phyloP scores from a whole-genome alignment of 2,113 vertebrate genomes.

The mouse (Mus musculus) region GRCm39 chr13:91005001-91005500 shows the following conservation, averaged over 20 bases:
- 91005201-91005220: background rate
- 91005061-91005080: background rate
- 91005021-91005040: background rate
- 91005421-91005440: background rate
- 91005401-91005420: background rate
- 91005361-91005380: background rate
- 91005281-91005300: background rate
- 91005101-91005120: background rate
- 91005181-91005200: background rate
- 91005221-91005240: background rate
- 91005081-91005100: background rate
- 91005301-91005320: background rate
- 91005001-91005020: background rate
- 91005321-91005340: background rate
- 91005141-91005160: background rate
- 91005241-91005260: background rate
- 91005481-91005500: background rate
- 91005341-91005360: background rate
- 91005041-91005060: background rate
- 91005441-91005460: background rate
- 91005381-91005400: background rate
- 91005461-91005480: background rate
- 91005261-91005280: background rate
- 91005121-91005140: background rate
- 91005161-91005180: background rate